Evolutionary conservation across 1,140 invertebrate genomes (phyloP), one percentile per base, ranked within the genome.

Genomic region (Atta cephalotes): DNA sequence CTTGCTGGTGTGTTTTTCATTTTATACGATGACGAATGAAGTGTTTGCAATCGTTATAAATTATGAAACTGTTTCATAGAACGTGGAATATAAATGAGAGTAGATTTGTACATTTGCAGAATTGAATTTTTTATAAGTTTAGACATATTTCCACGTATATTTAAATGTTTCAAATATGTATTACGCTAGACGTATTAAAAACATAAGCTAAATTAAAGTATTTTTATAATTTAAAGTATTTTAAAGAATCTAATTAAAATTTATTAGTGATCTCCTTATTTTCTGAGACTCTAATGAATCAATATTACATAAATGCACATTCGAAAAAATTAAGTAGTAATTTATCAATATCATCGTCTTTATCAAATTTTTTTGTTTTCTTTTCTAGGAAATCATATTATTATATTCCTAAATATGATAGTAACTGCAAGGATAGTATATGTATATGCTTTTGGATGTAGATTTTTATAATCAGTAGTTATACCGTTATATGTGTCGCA

Each of bases 51-150:
- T 68, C 45, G 28, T 68, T 51, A 66, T 66, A 66, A 66, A 66
- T 79, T 79, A 70, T 62, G 49, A 10, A 71, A 25, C 25, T 49
- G 18, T 78, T 78, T 51, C 16, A 39, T 56, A 56, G 31, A 80
- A 80, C 28, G 63, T 60, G n/a, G 56, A 60, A 77, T 60, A 77
- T 31, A 45, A 51, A 68, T 39, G 62, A 53, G 28, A 31, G 49
- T 35, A 80, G 28, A 53, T 80, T 80, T 80, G 3, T 45, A 45
- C 74, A 62, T 25, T 60, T 77, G 31, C n/a, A 62, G 66, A 70
- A 70, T 70, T 70, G 66, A 49, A 70, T 51, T 70, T 70, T 70
- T 70, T 51, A 70, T 70, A 70, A 70, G 39, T 70, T 28, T 70
- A 51, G 14, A 25, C 14, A 10, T 70, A 51, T 58, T 45, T 18